Evolutionary conservation across 2,113 vertebrate species (phyloP).

Genomic region (Eleginops maclovinus): DNA sequence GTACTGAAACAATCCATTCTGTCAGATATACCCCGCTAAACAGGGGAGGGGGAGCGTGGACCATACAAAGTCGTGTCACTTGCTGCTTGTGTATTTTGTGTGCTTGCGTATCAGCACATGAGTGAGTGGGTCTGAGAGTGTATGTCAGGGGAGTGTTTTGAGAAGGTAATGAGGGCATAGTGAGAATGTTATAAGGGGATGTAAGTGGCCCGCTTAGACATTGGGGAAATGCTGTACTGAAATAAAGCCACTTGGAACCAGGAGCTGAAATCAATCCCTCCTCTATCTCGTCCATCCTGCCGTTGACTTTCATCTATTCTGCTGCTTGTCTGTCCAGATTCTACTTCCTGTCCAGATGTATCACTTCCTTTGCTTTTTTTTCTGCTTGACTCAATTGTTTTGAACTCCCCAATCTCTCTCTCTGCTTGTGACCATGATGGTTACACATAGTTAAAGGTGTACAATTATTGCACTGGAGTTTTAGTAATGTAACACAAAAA

Average conservation of each 20-base stretch:
- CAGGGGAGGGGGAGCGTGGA: slow-evolving; percentile 28
- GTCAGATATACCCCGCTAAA: slow-evolving; percentile 65
- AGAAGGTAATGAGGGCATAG: slow-evolving; percentile 54
- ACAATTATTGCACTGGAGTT: no score
- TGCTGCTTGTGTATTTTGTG: slow-evolving; percentile 5
- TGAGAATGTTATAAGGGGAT: slow-evolving; percentile 52
- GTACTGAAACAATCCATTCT: slow-evolving; percentile 72
- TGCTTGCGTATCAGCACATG: no score
- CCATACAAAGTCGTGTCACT: background rate
- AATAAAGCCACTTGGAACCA: slow-evolving; percentile 27
- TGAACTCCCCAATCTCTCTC: no score
- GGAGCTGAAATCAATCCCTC: slow-evolving; percentile 41
- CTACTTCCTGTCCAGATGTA: no score
- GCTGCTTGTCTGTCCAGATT: background rate
- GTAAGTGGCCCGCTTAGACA: slow-evolving; percentile 38
- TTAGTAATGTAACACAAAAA: no score
- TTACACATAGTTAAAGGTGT: no score
- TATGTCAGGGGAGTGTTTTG: slow-evolving; percentile 45
- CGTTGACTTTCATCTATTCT: background rate
- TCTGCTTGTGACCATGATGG: no score
- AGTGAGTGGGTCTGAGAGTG: slow-evolving; percentile 8
- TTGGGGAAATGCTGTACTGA: slow-evolving; percentile 22
- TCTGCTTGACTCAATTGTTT: no score
- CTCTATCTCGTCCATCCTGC: slow-evolving; percentile 20
- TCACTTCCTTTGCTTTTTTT: no score